Evolutionary conservation across 2,888 invertebrate genomes (phyloP).

Genomic region (Tanypteryx hageni): DNA sequence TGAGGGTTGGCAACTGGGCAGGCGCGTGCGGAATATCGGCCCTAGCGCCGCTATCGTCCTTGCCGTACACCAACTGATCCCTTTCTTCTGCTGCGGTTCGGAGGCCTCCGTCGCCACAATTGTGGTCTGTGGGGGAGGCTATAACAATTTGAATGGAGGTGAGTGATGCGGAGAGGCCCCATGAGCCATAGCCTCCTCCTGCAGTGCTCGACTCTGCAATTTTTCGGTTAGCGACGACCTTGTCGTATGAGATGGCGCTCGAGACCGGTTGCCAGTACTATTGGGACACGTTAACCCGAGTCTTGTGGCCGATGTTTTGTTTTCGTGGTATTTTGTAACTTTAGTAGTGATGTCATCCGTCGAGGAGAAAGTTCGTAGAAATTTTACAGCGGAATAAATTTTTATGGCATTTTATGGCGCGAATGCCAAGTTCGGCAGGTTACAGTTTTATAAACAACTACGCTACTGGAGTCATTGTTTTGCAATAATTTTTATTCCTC

Average conservation of each 20-base stretch:
- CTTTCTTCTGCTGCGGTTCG: not conserved
- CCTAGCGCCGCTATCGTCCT: conserved; percentile 10
- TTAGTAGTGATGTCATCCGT: not conserved
- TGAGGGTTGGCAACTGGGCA: conserved; percentile 32
- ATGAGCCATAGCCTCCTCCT: not conserved
- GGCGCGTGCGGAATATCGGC: conserved; percentile 23
- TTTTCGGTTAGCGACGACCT: conserved; percentile 19
- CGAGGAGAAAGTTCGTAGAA: not conserved
- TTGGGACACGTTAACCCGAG: not conserved
- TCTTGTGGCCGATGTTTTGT: not conserved
- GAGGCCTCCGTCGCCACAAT: not conserved
- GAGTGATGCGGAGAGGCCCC: conserved; percentile 4
- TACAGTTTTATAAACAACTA: too few species aligned
- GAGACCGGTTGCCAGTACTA: conserved; percentile 12
- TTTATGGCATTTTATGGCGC: too few species aligned
- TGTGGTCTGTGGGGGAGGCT: conserved; percentile 32
- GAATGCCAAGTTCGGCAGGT: too few species aligned
- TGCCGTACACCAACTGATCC: conserved; percentile 19
- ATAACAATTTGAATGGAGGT: conserved; percentile 32
- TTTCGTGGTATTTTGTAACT: conserved; percentile 1
- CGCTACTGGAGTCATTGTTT: too few species aligned
- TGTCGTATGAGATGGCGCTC: conserved; percentile 4
- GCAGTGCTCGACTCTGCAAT: not conserved
- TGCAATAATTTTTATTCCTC: too few species aligned
- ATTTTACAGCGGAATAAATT: not conserved